These are phyloP conservation scores for Geotrypetes seraphini DNA, from an alignment of 2,797 vertebrate genomes.

Conservation along the genomic window DNA sequence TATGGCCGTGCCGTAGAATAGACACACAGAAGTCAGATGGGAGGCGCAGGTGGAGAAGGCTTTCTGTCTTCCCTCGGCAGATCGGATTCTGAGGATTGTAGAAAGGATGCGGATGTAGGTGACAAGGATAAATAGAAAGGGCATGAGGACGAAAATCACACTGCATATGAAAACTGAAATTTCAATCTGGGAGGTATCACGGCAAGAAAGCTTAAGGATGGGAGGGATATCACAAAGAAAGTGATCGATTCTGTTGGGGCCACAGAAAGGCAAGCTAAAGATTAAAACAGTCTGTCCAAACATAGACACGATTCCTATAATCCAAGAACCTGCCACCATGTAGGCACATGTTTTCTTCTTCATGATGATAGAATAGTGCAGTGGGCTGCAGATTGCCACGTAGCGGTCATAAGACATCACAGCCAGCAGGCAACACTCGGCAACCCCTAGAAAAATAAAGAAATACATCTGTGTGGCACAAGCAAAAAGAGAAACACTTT, in stretches of 20 bases:
- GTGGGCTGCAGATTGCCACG: conserved; percentile 28
- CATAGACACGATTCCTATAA: neutral
- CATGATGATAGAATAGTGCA: conserved; percentile 20
- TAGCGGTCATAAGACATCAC: conserved; percentile 27
- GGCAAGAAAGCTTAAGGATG: conserved; percentile 28
- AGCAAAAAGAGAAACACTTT: conserved; percentile 8
- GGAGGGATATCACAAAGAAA: conserved; percentile 31
- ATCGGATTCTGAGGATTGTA: conserved; percentile 16
- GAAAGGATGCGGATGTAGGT: conserved; percentile 25
- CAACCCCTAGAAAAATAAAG: conserved; percentile 17
- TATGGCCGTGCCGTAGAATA: conserved; percentile 27
- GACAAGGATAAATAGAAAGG: conserved; percentile 17
- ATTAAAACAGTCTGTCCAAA: neutral
- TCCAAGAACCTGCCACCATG: conserved; percentile 15
- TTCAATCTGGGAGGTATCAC: conserved; percentile 17
- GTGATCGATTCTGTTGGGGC: conserved; percentile 24
- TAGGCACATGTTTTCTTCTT: conserved; percentile 12
- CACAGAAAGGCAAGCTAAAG: conserved; percentile 21
- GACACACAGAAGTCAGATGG: conserved; percentile 14
- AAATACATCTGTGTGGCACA: conserved; percentile 24
- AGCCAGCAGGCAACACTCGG: conserved; percentile 25
- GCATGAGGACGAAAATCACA: conserved; percentile 11
- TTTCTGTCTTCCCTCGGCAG: conserved; percentile 20
- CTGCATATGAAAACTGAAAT: conserved; percentile 19
- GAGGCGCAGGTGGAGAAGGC: conserved; percentile 34